These are phyloP conservation scores for Canis aureus DNA, from an alignment of 2,113 vertebrate genomes.

Conservation along the genomic window DNA sequence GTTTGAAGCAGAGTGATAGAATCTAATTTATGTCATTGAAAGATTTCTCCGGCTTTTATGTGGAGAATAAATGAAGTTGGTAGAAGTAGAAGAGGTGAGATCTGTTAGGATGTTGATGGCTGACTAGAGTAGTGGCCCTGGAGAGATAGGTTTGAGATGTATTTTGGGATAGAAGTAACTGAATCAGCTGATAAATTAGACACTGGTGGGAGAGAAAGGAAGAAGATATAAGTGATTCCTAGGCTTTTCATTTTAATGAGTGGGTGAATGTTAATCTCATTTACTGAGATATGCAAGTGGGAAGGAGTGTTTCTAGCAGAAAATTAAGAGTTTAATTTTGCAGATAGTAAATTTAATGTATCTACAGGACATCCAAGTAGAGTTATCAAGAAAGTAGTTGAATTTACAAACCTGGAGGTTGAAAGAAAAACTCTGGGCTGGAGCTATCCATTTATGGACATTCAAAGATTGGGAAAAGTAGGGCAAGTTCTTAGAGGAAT, in stretches of 20 bases:
- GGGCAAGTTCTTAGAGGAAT: not conserved
- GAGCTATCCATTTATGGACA: not conserved
- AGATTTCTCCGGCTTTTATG: not conserved
- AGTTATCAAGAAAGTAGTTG: not conserved
- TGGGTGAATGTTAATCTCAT: not conserved
- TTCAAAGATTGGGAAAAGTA: not conserved
- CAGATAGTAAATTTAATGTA: not conserved
- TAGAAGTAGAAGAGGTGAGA: not conserved
- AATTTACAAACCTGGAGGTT: not conserved
- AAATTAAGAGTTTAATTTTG: constrained; percentile 50
- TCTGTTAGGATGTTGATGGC: not conserved
- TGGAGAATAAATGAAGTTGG: not conserved
- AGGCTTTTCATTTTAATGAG: not conserved
- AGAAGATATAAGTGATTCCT: not conserved
- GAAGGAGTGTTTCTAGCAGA: constrained; percentile 3
- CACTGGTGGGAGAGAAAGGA: not conserved
- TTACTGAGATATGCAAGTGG: not conserved
- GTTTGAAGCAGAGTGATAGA: constrained; percentile 9
- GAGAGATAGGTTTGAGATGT: constrained; percentile 2
- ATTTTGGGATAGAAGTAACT: not conserved
- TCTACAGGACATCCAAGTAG: not conserved
- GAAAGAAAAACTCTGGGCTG: not conserved
- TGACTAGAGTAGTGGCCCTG: not conserved
- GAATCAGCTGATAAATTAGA: constrained; percentile 1
- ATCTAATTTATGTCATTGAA: constrained; percentile 1